These are phyloP conservation scores for Hemicrepidius hirtus DNA, from an alignment of 2,888 invertebrate species.

Conservation along the genomic window DNA sequence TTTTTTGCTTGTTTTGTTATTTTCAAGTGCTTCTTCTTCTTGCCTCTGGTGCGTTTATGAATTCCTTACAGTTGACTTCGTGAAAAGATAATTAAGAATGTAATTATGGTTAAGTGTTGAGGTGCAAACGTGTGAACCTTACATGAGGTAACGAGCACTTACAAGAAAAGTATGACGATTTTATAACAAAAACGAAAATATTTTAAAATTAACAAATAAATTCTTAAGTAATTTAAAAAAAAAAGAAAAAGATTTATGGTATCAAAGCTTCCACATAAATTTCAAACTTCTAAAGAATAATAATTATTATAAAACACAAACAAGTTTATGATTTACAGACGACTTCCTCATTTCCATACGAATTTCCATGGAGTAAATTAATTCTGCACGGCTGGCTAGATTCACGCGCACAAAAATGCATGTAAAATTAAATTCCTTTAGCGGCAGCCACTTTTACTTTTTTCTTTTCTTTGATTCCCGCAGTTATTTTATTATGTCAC, in stretches of 20 bases:
- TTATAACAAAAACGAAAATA: too few relatives aligned
- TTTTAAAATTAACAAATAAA: too few relatives aligned
- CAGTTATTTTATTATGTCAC: constrained; percentile 29
- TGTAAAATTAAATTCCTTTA: constrained; percentile 31
- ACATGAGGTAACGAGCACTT: neutral
- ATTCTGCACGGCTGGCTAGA: constrained; percentile 28
- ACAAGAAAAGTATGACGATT: neutral
- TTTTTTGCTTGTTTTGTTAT: constrained; percentile 17
- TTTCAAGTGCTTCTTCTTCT: constrained; percentile 18
- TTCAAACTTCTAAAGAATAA: constrained; percentile 9
- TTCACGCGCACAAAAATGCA: constrained; percentile 7
- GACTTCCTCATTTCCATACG: constrained; percentile 34
- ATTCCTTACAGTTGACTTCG: constrained; percentile 12
- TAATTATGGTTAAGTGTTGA: constrained; percentile 11
- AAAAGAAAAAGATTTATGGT: neutral
- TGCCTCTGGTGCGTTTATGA: constrained; percentile 3
- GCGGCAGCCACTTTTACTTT: constrained; percentile 34
- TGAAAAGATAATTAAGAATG: constrained; percentile 17
- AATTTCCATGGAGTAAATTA: constrained; percentile 28
- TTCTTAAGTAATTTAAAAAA: neutral
- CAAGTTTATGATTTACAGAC: constrained; percentile 27
- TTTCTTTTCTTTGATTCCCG: constrained; percentile 22
- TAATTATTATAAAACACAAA: constrained; percentile 16
- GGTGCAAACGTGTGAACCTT: constrained; percentile 16
- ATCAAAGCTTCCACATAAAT: neutral